Evolutionary conservation across 2,797 vertebrate genomes (phyloP).

Genomic region (Sitta carolinensis): DNA sequence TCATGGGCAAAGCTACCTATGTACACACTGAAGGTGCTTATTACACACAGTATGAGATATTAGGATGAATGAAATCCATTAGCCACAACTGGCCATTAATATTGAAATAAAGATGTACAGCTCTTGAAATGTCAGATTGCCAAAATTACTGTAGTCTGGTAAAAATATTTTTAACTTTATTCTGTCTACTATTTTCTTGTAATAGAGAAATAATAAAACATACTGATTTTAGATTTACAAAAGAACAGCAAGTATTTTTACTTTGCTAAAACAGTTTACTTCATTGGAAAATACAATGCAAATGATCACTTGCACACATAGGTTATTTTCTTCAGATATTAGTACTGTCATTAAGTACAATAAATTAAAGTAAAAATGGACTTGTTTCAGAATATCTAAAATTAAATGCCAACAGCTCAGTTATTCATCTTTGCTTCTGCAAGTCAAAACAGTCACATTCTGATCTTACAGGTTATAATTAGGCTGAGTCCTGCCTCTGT

Average conservation of each 20-base stretch:
- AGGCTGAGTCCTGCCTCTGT: conserved; percentile 21
- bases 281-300: not conserved
- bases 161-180: conserved; percentile 3
- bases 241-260: not conserved
- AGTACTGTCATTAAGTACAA: not conserved
- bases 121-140: not conserved
- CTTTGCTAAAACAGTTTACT: not conserved
- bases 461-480: conserved; percentile 45
- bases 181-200: not conserved
- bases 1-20: not conserved
- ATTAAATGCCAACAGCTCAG: not conserved
- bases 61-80: conserved; percentile 1
- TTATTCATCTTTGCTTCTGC: conserved; percentile 38
- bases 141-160: not conserved
- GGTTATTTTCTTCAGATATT: not conserved
- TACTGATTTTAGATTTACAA: not conserved
- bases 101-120: not conserved
- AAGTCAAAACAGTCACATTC: conserved; percentile 53
- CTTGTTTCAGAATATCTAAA: not conserved
- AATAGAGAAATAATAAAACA: not conserved
- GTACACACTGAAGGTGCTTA: not conserved
- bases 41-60: not conserved
- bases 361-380: not conserved
- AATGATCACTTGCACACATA: not conserved
- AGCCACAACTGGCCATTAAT: not conserved